These are phyloP conservation scores for Flabesymbios commensalis DNA, from an alignment of 2,888 invertebrate species.

Conservation along the genomic window DNA sequence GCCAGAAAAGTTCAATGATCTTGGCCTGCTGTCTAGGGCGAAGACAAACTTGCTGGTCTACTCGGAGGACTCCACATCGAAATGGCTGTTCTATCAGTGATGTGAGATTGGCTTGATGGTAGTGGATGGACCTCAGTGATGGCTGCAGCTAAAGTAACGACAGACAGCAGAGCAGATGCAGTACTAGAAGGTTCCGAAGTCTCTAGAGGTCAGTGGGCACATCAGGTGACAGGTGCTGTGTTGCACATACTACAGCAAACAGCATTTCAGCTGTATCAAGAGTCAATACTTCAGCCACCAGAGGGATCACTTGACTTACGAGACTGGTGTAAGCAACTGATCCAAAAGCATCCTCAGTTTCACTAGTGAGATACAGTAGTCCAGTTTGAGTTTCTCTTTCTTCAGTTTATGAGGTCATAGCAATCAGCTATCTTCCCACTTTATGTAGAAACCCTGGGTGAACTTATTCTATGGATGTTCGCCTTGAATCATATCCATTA, in stretches of 20 bases:
- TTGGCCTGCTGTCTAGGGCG: conserved; percentile 11
- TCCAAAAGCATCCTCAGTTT: neutral
- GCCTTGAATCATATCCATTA: conserved; percentile 6
- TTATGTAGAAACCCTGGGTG: neutral
- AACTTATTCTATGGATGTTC: conserved; percentile 1
- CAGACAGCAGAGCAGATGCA: neutral
- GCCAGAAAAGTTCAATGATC: conserved; percentile 13
- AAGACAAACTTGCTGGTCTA: conserved; percentile 8
- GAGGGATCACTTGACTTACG: too few relatives aligned
- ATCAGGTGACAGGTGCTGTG: conserved; percentile 4
- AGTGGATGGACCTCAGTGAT: conserved; percentile 11
- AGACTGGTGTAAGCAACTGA: neutral
- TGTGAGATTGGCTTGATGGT: conserved; percentile 7
- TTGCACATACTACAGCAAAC: neutral
- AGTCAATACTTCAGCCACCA: too few relatives aligned
- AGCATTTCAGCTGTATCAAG: neutral
- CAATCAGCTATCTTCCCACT: neutral
- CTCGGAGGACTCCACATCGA: conserved; percentile 16
- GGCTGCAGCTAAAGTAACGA: neutral
- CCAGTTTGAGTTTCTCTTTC: neutral
- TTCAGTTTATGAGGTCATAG: neutral
- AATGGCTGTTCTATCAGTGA: conserved; percentile 6
- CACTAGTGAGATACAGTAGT: neutral
- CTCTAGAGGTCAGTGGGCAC: conserved; percentile 1
- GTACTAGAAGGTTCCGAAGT: neutral